These are phyloP conservation scores for Idaea biselata DNA, from an alignment of 2,888 invertebrate genomes.

Conservation along the genomic window DNA sequence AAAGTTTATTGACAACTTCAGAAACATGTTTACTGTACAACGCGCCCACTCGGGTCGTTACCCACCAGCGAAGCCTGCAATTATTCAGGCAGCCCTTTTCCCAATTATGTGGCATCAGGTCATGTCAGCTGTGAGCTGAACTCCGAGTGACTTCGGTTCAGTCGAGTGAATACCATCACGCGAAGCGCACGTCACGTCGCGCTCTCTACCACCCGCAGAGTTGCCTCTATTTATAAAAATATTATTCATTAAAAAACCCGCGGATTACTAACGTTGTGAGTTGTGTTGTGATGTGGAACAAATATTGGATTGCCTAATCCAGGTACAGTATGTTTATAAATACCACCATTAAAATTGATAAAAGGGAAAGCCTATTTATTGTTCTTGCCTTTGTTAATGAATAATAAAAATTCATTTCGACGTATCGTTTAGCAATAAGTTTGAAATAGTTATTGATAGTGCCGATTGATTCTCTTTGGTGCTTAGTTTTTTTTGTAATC, in stretches of 20 bases:
- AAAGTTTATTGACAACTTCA: neutral
- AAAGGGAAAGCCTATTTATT: neutral
- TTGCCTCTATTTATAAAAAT: neutral
- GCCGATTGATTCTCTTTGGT: neutral
- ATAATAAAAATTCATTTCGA: neutral
- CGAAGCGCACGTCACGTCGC: neutral
- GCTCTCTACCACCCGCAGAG: neutral
- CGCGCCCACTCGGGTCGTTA: constrained; percentile 3
- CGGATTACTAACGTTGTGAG: neutral
- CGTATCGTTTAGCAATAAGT: neutral
- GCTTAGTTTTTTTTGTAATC: neutral
- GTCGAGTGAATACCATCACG: neutral
- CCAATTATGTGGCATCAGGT: constrained; percentile 25
- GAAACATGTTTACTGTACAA: neutral
- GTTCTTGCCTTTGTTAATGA: neutral
- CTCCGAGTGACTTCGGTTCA: constrained; percentile 2
- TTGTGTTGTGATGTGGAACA: neutral
- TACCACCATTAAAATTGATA: neutral
- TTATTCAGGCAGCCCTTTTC: constrained; percentile 25
- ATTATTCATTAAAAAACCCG: neutral
- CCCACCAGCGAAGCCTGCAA: neutral
- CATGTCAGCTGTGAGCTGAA: constrained; percentile 17
- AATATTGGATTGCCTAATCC: neutral
- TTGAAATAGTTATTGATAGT: neutral
- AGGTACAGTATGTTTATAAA: neutral